phyloP scores from a whole-genome alignment of 2,888 invertebrate genomes.

The Drosophila ezoana region DNA sequence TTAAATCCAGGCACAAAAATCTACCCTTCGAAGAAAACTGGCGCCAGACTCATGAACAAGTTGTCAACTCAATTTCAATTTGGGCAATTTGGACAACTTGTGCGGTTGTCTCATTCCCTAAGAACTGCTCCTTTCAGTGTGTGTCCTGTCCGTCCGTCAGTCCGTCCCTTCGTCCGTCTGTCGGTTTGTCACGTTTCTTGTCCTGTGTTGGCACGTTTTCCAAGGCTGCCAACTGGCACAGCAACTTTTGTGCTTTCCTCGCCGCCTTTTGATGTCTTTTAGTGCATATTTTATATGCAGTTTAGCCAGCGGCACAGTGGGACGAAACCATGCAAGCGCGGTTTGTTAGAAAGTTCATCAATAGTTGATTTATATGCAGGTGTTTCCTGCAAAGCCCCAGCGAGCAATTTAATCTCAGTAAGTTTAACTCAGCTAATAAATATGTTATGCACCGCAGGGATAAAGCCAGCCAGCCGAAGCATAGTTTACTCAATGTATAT shows the following conservation, averaged over 20 bases:
- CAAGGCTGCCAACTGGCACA: conserved; percentile 60
- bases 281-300: conserved; percentile 79
- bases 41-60: conserved; percentile 59
- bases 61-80: conserved; percentile 81
- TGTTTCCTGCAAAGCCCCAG: not conserved
- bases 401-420: conserved; percentile 2
- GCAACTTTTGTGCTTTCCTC: conserved; percentile 69
- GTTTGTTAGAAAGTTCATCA: conserved; percentile 14
- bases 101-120: conserved; percentile 60
- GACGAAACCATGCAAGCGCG: conserved; percentile 5
- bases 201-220: conserved; percentile 72
- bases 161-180: conserved; percentile 4
- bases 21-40: conserved; percentile 29
- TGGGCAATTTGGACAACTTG: conserved; percentile 80
- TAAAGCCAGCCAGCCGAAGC: not conserved
- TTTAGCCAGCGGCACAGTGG: conserved; percentile 71
- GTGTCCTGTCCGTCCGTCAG: not conserved
- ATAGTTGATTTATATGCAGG: conserved; percentile 10
- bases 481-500: not conserved
- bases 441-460: not conserved
- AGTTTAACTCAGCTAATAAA: not conserved
- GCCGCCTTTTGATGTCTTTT: conserved; percentile 73
- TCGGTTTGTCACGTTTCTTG: conserved; percentile 65
- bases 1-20: conserved; percentile 8
- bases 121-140: conserved; percentile 28